Base-by-base conservation (phyloP, 2,797 vertebrate species). In the Pantherophis alleghaniensis region DNA sequence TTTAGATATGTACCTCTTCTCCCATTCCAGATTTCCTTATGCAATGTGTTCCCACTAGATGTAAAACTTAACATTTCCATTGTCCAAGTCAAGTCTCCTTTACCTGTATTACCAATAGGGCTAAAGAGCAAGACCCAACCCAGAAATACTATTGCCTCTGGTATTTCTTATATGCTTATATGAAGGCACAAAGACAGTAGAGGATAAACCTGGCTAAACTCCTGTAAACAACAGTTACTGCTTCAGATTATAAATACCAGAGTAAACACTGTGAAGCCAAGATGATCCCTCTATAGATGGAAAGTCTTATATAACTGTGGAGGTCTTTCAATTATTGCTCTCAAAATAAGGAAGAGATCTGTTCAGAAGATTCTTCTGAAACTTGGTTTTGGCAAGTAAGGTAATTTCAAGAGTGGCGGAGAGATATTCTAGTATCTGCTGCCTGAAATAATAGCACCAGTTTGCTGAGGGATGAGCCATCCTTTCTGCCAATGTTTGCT, bases 161-260 rank as follows among this genome's bases (percentile, higher is more conserved):
- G 6, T 94, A 60, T 95, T 97, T 94, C 95, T 96, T 96, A 88
- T 96, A 96, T 94, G 90, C 96, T 96, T 96, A 90, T 96, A 96
- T 94, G 90, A 93, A 87, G 66, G 86, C 94, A 95, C 95, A 95
- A 96, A 93, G 96, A 91, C 93, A 96, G 96, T 95, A 88, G 66
- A 97, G 94, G 24, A 24, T 97, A 86, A 95, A 97, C 96, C 96
- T 97, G 96, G 96, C 96, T 97, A 95, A 94, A 63, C 61, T 28
- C 61, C 95, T 89, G 2, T 96, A 95, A 94, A 60, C 5, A 20
- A 22, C 57, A 16, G 20, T 96, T 86, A 94, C 94, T 92, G 95
- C 97, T 96, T 97, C 97, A 37, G 3, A 60, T 88, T 88, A 57
- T 59, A 88, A 88, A 88, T 5, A 88, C 2, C 20, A 57, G 56